A percentile compares a stretch with the other conserved stretches of the same genome.
These are phyloP conservation scores for Ganaspis sp. DNA, from an alignment of 1,140 invertebrate species.

Conservation along the genomic window DNA sequence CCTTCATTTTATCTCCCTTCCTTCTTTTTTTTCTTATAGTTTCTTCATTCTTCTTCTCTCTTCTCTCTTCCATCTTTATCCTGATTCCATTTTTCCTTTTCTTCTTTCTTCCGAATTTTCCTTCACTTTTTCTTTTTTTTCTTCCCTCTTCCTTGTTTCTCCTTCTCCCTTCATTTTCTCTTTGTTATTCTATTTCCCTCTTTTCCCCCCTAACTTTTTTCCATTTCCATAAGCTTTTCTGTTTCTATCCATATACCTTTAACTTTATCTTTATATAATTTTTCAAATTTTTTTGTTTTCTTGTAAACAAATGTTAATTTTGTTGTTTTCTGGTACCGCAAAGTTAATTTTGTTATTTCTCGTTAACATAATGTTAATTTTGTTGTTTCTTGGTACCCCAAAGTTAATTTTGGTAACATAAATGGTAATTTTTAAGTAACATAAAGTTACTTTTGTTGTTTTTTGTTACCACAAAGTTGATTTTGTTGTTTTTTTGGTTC, in stretches of 20 bases:
- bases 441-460: too few relatives aligned
- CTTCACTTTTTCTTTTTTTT: neutral
- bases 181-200: slow-evolving; percentile 35
- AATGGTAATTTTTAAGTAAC: too few relatives aligned
- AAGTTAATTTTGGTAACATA: too few relatives aligned
- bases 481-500: too few relatives aligned
- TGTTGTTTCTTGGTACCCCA: too few relatives aligned
- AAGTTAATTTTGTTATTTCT: too few relatives aligned
- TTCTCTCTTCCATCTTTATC: neutral
- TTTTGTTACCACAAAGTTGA: too few relatives aligned
- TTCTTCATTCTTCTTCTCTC: neutral
- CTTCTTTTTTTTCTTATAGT: neutral
- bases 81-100: neutral
- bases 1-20: slow-evolving; percentile 5
- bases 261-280: too few relatives aligned
- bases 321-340: too few relatives aligned
- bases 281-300: too few relatives aligned
- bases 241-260: neutral
- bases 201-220: slow-evolving; percentile 35
- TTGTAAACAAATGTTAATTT: too few relatives aligned
- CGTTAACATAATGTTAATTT: too few relatives aligned
- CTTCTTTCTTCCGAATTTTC: neutral
- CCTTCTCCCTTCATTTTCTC: neutral
- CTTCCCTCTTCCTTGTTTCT: slow-evolving; percentile 2
- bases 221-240: slow-evolving; percentile 34